Percentiles rank a stretch among this genome's conserved stretches.
Conservation (phyloP, 2,888 invertebrate species). For the Scaptomyza flava region DNA sequence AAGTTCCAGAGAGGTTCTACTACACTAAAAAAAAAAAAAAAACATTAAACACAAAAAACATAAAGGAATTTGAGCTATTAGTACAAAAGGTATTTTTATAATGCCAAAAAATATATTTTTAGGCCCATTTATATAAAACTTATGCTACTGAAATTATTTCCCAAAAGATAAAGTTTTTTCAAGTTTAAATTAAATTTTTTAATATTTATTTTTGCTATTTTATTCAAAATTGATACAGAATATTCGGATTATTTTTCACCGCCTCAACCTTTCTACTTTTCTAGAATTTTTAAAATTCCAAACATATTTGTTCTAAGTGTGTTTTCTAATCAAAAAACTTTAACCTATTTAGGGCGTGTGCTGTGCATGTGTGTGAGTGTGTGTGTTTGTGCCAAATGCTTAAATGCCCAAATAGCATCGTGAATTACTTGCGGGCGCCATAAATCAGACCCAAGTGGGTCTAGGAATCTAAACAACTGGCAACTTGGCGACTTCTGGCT, state of each 20-base stretch:
- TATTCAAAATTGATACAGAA: no score
- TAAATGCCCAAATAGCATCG: constrained; percentile 67
- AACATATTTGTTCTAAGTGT: background rate
- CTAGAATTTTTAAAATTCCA: no score
- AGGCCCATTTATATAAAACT: no score
- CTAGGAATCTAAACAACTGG: constrained; percentile 53
- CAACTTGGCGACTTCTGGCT: constrained; percentile 45
- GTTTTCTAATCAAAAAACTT: constrained; percentile 61
- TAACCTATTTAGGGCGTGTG: constrained; percentile 52
- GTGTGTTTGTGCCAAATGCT: constrained; percentile 71
- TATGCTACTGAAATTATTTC: no score
- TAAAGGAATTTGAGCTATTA: no score
- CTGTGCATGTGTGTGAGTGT: constrained; percentile 41
- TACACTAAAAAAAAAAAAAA: background rate
- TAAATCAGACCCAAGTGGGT: constrained; percentile 73
- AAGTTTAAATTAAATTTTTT: no score
- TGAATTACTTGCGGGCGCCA: constrained; percentile 69
- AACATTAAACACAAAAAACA: background rate
- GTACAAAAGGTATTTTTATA: no score
- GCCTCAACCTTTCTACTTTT: no score
- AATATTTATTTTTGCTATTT: no score
- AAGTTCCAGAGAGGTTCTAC: background rate
- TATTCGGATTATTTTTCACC: no score
- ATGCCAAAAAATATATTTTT: no score
- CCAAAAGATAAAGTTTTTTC: no score